Base-by-base conservation (phyloP, 2,888 invertebrate genomes). In the Trachelus stipa region DNA sequence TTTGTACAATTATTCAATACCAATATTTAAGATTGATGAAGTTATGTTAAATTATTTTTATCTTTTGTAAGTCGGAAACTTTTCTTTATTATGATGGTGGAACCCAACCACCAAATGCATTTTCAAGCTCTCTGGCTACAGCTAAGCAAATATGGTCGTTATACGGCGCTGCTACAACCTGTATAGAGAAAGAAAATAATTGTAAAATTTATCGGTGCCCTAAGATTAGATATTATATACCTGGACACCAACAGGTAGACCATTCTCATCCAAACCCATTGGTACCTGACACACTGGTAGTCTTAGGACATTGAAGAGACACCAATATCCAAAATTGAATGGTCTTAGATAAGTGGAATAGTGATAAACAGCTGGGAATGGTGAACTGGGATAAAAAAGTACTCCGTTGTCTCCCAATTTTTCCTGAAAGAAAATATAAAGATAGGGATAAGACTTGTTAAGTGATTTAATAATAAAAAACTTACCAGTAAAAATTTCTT, bases 211-310 rank as follows among this genome's bases (percentile, higher is more conserved):
- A 75, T 34, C 69, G 34, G 74, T n/a, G 30, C 30, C 1, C 12
- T 11, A n/a, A 23, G 31, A 69, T 37, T 74, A 77, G 15, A 68
- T 31, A 74, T 76, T 74, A 40, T 76, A 85, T 82, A 92, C 92
- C 91, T 98, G 97, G 30, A 97, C 89, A 34, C 97, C 97, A 23
- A 97, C 86, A 0, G 97, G 97, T 0, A 97, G 88, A 0, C 97
- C 96, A 11, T 93, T 92, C 4, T 92, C 88, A 85, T 93, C 94
- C 74, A 97, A 90, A 0, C 97, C 97, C 68, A 98, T 91, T 0
- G 98, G 98, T 4, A 97, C 96, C 93, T 97, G 97, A 0, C 96
- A 97, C 0, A 94, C 95, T 0, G 98, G 98, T 74, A 98, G 92
- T 74, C 95, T 95, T 33, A 98, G 91, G 12, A 95, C 96, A 92